Evolutionary conservation across 1,140 invertebrate genomes (phyloP), one percentile per base, ranked within the genome.

Genomic region (Pogonomyrmex californicus): DNA sequence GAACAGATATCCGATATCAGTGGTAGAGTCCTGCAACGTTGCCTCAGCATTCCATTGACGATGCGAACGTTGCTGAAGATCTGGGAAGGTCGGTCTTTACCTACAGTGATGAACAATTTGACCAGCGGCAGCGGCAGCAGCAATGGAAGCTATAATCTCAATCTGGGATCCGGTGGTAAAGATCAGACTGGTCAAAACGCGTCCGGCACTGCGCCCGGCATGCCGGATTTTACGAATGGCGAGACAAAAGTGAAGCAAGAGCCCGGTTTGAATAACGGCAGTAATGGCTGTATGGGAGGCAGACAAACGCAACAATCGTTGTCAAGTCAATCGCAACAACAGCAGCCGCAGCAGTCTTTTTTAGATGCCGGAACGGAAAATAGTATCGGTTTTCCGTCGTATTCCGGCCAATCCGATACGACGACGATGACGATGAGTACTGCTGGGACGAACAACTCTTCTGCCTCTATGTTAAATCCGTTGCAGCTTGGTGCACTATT

Each of bases 41-140:
- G 97, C 89, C 96, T 99, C 86, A 99, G 98, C 17, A 98, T 99
- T 93, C 99, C 99, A 4, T 96, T 99, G 30, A 98, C 98, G 3
- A 96, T 98, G 95, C 92, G 96, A 30, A 94, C 95, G 0, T 91
- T 96, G 6, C 95, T 96, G 1, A 95, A 96, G 88, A 93, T 94
- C 54, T 96, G 96, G 96, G 96, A 96, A 54, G 92, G 93, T 87
- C 96, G 93, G 44, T 93, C 86, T 30, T 91, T 91, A 65, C 73
- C 47, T 5, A 38, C 83, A 4, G 92, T 88, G 86, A 93, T 92
- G 82, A 93, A 91, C 56, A 93, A 83, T 91, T 92, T 93, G 66
- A 90, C 90, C 49, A 93, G 93, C 60, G 68, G 68, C 12, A 49
- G 36, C 7, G 14, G 65, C 10, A 95, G 95, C 70, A 93, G 94